Percentiles rank a stretch among this genome's conserved stretches.
Evolutionary conservation across 1,140 invertebrate species (phyloP).

Genomic region (Akabosia matsudoensis): DNA sequence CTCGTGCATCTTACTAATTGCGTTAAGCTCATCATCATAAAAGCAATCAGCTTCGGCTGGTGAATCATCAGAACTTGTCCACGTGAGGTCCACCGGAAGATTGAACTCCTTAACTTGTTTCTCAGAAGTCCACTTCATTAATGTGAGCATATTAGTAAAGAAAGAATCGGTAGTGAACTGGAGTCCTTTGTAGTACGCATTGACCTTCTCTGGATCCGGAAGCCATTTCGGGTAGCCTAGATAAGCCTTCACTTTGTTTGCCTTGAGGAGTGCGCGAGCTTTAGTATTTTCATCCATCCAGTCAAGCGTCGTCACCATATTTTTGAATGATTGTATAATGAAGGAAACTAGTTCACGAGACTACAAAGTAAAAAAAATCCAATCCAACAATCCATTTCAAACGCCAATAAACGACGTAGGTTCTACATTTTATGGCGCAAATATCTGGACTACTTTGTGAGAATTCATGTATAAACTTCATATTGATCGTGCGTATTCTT

Average conservation of each 20-base stretch:
- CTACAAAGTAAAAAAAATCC: too few relatives aligned
- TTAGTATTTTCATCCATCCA: constrained; percentile 61
- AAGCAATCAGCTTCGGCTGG: constrained; percentile 59
- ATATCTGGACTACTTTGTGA: too few relatives aligned
- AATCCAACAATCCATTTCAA: too few relatives aligned
- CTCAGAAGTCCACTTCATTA: constrained; percentile 37
- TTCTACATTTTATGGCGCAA: too few relatives aligned
- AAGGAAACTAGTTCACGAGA: constrained; percentile 63
- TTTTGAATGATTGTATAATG: constrained; percentile 59
- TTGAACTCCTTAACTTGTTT: constrained; percentile 15
- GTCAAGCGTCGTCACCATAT: constrained; percentile 55
- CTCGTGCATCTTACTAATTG: constrained; percentile 54
- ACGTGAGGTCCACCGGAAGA: constrained; percentile 37
- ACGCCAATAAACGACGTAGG: too few relatives aligned
- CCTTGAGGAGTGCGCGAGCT: constrained; percentile 59
- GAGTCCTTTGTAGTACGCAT: constrained; percentile 50
- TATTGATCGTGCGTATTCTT: neutral
- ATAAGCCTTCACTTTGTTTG: constrained; percentile 58
- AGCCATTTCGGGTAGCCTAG: constrained; percentile 67
- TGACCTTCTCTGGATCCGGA: constrained; percentile 56
- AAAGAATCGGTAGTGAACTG: constrained; percentile 38
- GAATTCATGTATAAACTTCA: too few relatives aligned
- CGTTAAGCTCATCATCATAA: constrained; percentile 57
- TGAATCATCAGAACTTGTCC: constrained; percentile 50
- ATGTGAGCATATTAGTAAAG: constrained; percentile 42